Evolutionary conservation across 2,888 invertebrate species (phyloP).

Genomic region (Amphipyra berbera): DNA sequence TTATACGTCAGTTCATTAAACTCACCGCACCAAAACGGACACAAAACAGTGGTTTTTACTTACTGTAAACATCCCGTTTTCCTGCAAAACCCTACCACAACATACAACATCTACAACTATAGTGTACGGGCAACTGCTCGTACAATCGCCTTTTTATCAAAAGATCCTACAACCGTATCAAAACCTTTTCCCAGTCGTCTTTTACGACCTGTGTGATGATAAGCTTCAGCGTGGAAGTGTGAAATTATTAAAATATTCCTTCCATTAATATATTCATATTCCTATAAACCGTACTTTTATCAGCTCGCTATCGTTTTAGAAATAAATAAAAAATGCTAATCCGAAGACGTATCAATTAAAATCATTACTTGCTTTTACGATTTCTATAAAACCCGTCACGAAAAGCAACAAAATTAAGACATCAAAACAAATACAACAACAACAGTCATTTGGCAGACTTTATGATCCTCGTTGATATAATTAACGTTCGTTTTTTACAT

Average conservation of each 20-base stretch:
- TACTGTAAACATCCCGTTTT: too few species aligned
- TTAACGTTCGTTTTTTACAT: conserved; percentile 64
- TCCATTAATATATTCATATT: conserved; percentile 50
- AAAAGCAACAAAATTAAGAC: conserved; percentile 66
- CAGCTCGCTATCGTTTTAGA: conserved; percentile 37
- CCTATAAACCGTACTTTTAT: conserved; percentile 47
- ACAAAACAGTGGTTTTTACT: too few species aligned
- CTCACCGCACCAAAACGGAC: too few species aligned
- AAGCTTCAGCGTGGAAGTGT: conserved; percentile 48
- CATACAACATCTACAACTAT: too few species aligned
- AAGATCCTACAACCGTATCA: conserved; percentile 22
- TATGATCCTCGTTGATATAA: conserved; percentile 60
- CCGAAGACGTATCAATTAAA: conserved; percentile 44
- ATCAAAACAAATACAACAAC: conserved; percentile 70
- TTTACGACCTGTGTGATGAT: conserved; percentile 49
- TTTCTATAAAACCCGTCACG: conserved; percentile 58
- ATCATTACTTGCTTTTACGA: conserved; percentile 56
- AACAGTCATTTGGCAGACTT: conserved; percentile 56
- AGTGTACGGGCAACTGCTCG: too few species aligned
- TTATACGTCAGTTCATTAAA: too few species aligned
- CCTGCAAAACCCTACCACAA: too few species aligned
- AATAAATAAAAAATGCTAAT: conserved; percentile 50
- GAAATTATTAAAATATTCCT: conserved; percentile 50
- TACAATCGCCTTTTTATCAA: too few species aligned
- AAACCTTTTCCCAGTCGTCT: conserved; percentile 31